phyloP scores from a whole-genome alignment of 2,113 vertebrate species.

The Hemichromis elongatus region DNA sequence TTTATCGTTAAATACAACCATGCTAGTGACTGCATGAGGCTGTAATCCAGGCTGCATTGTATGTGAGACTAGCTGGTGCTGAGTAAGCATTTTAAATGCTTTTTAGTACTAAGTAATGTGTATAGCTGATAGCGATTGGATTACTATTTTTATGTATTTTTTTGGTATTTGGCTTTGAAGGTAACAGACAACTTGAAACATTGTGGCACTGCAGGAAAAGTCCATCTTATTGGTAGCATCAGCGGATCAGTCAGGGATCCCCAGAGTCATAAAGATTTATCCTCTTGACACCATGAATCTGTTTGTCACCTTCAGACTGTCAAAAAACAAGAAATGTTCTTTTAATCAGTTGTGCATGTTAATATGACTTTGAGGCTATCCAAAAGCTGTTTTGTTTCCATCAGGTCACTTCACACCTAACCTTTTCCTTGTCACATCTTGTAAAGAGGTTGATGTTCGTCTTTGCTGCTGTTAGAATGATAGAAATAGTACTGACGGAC shows the following conservation, averaged over 20 bases:
- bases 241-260: background rate
- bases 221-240: background rate
- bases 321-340: background rate
- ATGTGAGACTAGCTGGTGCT: background rate
- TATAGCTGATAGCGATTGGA: too few species aligned
- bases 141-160: background rate
- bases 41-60: background rate
- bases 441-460: constrained; percentile 34
- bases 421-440: constrained; percentile 11
- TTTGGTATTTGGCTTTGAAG: background rate
- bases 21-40: background rate
- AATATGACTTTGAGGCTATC: background rate
- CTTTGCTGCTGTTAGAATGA: constrained; percentile 11
- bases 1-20: background rate
- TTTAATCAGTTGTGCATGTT: background rate
- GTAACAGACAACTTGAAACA: background rate
- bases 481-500: background rate
- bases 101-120: background rate
- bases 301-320: background rate
- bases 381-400: background rate
- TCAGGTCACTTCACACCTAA: background rate
- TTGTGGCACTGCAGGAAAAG: background rate
- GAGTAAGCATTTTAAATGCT: background rate
- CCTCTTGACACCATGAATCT: background rate
- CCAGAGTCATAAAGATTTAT: background rate